Evolutionary conservation across 2,113 vertebrate species (phyloP), one percentile per base, ranked within the genome.

Genomic region (Calyptomena viridis): DNA sequence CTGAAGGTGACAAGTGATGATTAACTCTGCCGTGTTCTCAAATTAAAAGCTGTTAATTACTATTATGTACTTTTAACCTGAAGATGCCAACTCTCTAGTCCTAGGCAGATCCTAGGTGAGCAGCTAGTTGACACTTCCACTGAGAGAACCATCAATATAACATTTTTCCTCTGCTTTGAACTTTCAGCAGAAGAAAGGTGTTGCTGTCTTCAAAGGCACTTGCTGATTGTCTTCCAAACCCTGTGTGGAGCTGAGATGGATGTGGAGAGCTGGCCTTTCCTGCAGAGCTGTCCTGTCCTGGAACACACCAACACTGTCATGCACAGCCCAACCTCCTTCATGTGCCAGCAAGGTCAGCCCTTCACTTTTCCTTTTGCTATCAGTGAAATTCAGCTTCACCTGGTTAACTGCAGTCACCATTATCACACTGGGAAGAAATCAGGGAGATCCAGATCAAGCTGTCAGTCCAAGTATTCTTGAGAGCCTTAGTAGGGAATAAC

Each of bases 11-110:
- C 0, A 8, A 69, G 53, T 22, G 49, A 52, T 1, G 1, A 72
- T 67, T 62, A 87, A 64, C 37, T 76, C 44, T 46, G 39, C 37
- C 11, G 12, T 46, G 2, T 18, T 79, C 62, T 71, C 82, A 77
- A 35, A 77, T n/a, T 35, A 85, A 95, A 95, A 80, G 67, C 42
- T 86, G 42, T 60, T 93, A 73, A 90, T 87, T 79, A 74, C 30
- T 50, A 37, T 37, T 42, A 40, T 0, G 2, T n/a, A 18, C 31
- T 55, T 56, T 63, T 62, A 71, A 83, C 66, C 17, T 27, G 79
- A 90, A 93, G 86, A 80, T 16, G 63, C 17, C 15, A 39, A 4
- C 67, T 72, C 22, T 52, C 64, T 56, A 40, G 46, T 52, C 85
- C 64, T 35, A 47, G 68, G 76, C 53, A 85, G 83, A 31, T 55